Evolutionary conservation across 2,888 invertebrate genomes (phyloP), one percentile per base, ranked within the genome.

Genomic region (Molanna angustata): DNA sequence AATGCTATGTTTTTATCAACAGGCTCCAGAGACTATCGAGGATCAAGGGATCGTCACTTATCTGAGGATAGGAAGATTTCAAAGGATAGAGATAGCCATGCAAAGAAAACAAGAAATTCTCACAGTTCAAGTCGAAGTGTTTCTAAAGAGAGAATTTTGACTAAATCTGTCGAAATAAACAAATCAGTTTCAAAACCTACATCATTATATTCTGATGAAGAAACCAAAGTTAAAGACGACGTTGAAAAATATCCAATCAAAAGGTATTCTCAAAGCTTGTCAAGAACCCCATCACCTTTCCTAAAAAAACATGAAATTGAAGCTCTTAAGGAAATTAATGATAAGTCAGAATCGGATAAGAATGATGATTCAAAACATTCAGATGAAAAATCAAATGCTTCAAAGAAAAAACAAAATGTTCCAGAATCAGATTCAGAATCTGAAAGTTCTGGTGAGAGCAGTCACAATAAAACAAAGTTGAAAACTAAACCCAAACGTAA

Each of bases 281-380:
- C 91, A n/a, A 80, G 90, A 58, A 91, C 90, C 1, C 90, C 91
- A 11, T 90, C 91, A 13, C 90, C 91, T 37, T 90, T 91, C 70
- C 83, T 90, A 57, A 86, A 86, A 63, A 80, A 80, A 61, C 78
- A 81, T 59, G 83, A 83, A 67, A 78, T 81, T 42, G 82, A 73
- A 54, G 67, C 63, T 44, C 65, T 65, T 63, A 71, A 80, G 67
- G 75, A 73, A 62, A 63, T 71, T 1, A 69, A 75, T 67, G 73
- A 79, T 65, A 71, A 76, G 62, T 66, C 71, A 16, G 76, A 79
- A 54, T 71, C 71, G 37, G 70, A 72, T 59, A 63, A 61, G 71
- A 73, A 63, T 64, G 68, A 19, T 33, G 65, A 66, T 32, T 61
- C 66, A 4, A 74, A 74, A 56, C 62, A 63, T 3, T 57, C 62